phyloP scores from a whole-genome alignment of 2,888 invertebrate species.

The Thera britannica region DNA sequence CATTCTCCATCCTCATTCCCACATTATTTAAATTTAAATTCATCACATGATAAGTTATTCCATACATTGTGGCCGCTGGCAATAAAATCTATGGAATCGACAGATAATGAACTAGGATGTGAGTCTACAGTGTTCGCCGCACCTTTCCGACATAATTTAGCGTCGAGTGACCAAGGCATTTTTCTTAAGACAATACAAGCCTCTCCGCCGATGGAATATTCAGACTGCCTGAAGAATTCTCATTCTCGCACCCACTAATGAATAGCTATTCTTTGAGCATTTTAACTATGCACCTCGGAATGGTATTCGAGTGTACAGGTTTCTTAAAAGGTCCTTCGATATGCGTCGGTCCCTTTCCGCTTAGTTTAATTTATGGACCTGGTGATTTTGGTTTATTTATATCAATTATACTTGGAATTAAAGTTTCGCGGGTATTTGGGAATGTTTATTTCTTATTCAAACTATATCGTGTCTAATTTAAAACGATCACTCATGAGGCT shows the following conservation, averaged over 20 bases:
- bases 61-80: slow-evolving; percentile 54
- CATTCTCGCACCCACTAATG: slow-evolving; percentile 84
- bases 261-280: slow-evolving; percentile 84
- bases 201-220: slow-evolving; percentile 76
- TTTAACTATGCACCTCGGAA: slow-evolving; percentile 83
- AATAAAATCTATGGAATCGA: slow-evolving; percentile 60
- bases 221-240: slow-evolving; percentile 82
- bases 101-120: slow-evolving; percentile 74
- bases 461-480: slow-evolving; percentile 56
- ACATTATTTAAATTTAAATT: slow-evolving; percentile 47
- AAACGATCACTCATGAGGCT: slow-evolving; percentile 56
- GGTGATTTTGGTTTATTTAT: slow-evolving; percentile 71
- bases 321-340: slow-evolving; percentile 82
- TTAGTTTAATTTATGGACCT: slow-evolving; percentile 79
- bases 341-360: slow-evolving; percentile 81
- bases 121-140: slow-evolving; percentile 62
- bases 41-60: slow-evolving; percentile 51
- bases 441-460: slow-evolving; percentile 47
- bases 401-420: slow-evolving; percentile 76
- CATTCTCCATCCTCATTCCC: slow-evolving; percentile 34
- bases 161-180: slow-evolving; percentile 67
- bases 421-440: slow-evolving; percentile 64
- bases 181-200: slow-evolving; percentile 83
- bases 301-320: slow-evolving; percentile 83
- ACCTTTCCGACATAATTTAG: slow-evolving; percentile 75